phyloP scores from a whole-genome alignment of 2,797 vertebrate genomes.

The Manis pentadactyla region DNA sequence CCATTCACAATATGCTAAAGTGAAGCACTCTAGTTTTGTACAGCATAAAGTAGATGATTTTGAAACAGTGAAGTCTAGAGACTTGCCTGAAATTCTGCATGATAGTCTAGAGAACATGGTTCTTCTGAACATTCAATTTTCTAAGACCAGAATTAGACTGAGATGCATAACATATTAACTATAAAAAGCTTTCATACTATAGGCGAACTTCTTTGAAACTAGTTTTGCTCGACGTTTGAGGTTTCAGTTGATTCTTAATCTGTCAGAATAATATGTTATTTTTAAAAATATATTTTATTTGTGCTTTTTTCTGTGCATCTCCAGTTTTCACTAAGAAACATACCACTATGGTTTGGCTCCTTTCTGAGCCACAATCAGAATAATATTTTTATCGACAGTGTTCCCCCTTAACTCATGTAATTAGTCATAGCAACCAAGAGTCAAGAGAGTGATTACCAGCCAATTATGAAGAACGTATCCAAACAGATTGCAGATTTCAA shows the following conservation, averaged over 20 bases:
- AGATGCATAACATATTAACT: neutral
- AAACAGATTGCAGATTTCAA: conserved; percentile 94
- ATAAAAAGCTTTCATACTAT: conserved; percentile 68
- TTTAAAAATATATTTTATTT: conserved; percentile 26
- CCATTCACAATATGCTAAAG: neutral
- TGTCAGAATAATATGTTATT: conserved; percentile 4
- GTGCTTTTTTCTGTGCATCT: conserved; percentile 63
- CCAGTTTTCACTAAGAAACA: conserved; percentile 68
- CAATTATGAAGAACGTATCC: conserved; percentile 90
- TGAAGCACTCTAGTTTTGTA: neutral
- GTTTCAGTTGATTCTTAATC: conserved; percentile 16
- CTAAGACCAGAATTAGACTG: neutral
- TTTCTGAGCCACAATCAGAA: conserved; percentile 67
- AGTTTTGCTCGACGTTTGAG: conserved; percentile 46
- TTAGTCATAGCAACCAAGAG: conserved; percentile 96
- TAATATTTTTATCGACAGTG: conserved; percentile 75
- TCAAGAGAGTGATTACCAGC: conserved; percentile 94
- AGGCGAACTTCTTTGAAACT: conserved; percentile 36
- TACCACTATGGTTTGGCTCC: conserved; percentile 42
- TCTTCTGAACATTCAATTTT: conserved; percentile 22
- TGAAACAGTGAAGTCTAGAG: conserved; percentile 10
- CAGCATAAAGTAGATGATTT: conserved; percentile 18
- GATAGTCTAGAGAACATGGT: neutral
- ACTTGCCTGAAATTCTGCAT: neutral
- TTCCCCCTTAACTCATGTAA: conserved; percentile 87